Base-by-base conservation (phyloP, 2,113 vertebrate species). In the Malurus alboscapulatus region DNA sequence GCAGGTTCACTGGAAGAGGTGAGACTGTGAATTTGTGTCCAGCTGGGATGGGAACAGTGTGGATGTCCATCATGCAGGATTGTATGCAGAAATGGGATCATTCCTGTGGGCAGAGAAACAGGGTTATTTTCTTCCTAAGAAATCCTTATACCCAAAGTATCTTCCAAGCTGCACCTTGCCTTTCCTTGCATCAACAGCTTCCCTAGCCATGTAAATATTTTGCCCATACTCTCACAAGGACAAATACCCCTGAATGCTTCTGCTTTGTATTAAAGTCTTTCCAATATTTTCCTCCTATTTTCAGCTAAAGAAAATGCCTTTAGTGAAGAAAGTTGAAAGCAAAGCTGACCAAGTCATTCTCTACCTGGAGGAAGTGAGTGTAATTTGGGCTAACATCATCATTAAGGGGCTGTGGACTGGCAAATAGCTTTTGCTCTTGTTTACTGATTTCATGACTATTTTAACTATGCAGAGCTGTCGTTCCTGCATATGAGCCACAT, bases 311-410 rank as follows among this genome's bases (percentile, higher is more conserved):
- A 95, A 92, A 84, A 95, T 93, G 77, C 93, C 92, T 61, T 67
- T 94, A 83, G 94, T 96, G 93, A 96, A 96, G 84, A 95, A 96
- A 93, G 84, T 96, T 59, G 94, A 97, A 92, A 84, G 84, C 1
- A 48, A 94, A 78, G 89, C 68, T 75, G 96, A 94, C 27, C 34
- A 7, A 68, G 74, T 96, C 3, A 11, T 87, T 78, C 36, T 96
- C 79, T 97, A 96, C 73, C 48, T 96, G 47, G 95, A 95, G 16
- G 91, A 96, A 83, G 95, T 96, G 21, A 96, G 96, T 96, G 5
- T 25, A 73, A 76, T 82, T 84, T 40, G 59, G 50, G 12, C 17
- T 84, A 58, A 61, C 0, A 4, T 45, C 25, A 30, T 84, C 3
- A 14, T 48, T 69, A 69, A 75, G 62, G 42, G 25, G 25, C n/a